Evolutionary conservation across 1,140 invertebrate genomes (phyloP), one percentile per base, ranked within the genome.

Genomic region (Camponotus floridanus): DNA sequence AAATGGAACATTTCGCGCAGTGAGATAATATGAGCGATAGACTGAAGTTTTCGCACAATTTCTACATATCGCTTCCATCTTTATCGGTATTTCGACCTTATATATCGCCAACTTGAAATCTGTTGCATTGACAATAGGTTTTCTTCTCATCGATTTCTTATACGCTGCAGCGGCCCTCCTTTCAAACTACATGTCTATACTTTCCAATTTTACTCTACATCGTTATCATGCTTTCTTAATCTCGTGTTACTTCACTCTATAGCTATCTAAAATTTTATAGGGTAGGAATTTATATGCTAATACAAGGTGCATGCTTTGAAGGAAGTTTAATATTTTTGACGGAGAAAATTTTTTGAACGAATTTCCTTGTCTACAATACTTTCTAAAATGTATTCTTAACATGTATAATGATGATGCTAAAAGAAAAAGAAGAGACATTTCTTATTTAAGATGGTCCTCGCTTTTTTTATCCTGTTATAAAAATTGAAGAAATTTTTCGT

Each of bases 91-190:
- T 65, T 65, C 7, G 45, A 48, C 18, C 31, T 42, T 3, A 36
- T 21, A 1, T 78, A 33, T n/a, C 26, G 61, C 3, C 3, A 7
- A 18, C 6, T 3, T 39, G 36, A 15, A 59, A 76, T 76, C 55
- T 76, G 33, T 76, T 76, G n/a, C 13, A 39, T 76, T n/a, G 21
- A 57, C 18, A 48, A 65, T 5, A 51, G 39, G 64, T 33, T 48
- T 68, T 5, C 15, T 33, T 45, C 8, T 42, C 9, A 64, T 64
- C 4, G 13, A 48, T 65, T 78, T 0, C n/a, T 33, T 65, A 13
- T 2, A 0, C 39, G 13, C 33, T 36, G 33, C 61, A 36, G 11
- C 26, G 9, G 48, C 3, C 21, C 6, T 3, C 6, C 33, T 13
- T 33, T 1, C 9, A 8, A 62, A 8, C 26, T 76, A 31, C 15